Percentiles rank a stretch among this genome's conserved stretches.
phyloP scores from a whole-genome alignment of 2,797 vertebrate species.

The Trematomus bernacchii region DNA sequence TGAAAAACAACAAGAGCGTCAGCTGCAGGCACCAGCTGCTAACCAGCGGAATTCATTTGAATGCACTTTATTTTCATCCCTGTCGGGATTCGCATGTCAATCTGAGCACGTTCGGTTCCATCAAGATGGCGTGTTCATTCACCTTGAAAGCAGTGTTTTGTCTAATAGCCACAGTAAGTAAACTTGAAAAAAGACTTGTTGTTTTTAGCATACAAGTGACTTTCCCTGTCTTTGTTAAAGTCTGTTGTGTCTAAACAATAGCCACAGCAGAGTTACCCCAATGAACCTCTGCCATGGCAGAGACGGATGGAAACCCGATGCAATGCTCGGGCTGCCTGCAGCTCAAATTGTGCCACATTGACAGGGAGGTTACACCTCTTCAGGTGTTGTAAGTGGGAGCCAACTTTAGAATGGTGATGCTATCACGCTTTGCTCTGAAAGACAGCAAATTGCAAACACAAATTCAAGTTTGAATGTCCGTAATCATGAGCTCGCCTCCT shows the following conservation, averaged over 20 bases:
- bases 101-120: conserved; percentile 59
- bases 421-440: conserved; percentile 50
- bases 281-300: conserved; percentile 25
- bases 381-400: conserved; percentile 25
- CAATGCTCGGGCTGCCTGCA: background rate
- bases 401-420: conserved; percentile 38
- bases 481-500: conserved; percentile 42
- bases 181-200: conserved; percentile 42
- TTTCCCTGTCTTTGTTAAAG: conserved; percentile 33
- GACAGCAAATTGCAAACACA: conserved; percentile 62
- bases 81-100: conserved; percentile 60
- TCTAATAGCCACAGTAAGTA: conserved; percentile 54
- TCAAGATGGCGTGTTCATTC: conserved; percentile 61
- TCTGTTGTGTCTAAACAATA: conserved; percentile 20
- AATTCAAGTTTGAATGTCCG: conserved; percentile 51
- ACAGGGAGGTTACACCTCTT: conserved; percentile 61
- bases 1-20: conserved; percentile 66
- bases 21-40: conserved; percentile 78
- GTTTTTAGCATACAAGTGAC: conserved; percentile 21
- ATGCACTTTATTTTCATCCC: conserved; percentile 67
- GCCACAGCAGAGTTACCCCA: conserved; percentile 22
- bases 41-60: conserved; percentile 71
- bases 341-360: conserved; percentile 28
- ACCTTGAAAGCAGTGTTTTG: conserved; percentile 67
- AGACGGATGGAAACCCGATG: conserved; percentile 51